These are phyloP conservation scores for Plebejus argus DNA, from an alignment of 2,888 invertebrate genomes.

Conservation along the genomic window DNA sequence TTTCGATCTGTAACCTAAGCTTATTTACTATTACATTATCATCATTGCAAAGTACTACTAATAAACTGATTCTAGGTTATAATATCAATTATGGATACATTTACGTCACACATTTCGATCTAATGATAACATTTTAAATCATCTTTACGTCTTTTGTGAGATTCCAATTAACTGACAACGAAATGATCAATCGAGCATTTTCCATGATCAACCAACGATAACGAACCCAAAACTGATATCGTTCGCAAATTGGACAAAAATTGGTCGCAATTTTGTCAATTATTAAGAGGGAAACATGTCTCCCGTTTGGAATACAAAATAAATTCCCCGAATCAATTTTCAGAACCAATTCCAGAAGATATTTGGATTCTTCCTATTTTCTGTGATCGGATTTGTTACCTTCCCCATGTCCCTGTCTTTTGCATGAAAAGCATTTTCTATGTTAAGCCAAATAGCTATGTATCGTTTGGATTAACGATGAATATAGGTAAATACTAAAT, in stretches of 20 bases:
- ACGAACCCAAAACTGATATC: background rate
- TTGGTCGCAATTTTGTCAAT: background rate
- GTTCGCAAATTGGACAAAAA: background rate
- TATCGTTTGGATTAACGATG: background rate
- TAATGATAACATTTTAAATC: background rate
- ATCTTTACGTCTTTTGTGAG: background rate
- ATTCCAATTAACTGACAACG: background rate
- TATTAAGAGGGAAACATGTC: background rate
- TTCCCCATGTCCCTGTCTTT: background rate
- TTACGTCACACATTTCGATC: background rate
- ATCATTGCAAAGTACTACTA: too few species aligned
- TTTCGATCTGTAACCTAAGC: too few species aligned
- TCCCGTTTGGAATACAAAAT: background rate
- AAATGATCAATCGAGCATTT: background rate
- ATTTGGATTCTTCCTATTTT: background rate
- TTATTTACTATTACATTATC: too few species aligned
- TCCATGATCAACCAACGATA: background rate
- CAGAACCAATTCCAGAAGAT: conserved; percentile 8
- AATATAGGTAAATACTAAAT: background rate
- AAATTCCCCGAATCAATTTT: conserved; percentile 2
- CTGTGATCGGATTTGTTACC: conserved; percentile 11
- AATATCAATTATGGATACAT: too few species aligned
- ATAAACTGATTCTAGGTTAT: too few species aligned
- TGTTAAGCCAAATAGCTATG: background rate
- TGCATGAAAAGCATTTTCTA: background rate